A percentile compares a stretch with the other conserved stretches of the same genome.
Evolutionary conservation across 2,888 invertebrate species (phyloP).

Genomic region (Noctua comes): DNA sequence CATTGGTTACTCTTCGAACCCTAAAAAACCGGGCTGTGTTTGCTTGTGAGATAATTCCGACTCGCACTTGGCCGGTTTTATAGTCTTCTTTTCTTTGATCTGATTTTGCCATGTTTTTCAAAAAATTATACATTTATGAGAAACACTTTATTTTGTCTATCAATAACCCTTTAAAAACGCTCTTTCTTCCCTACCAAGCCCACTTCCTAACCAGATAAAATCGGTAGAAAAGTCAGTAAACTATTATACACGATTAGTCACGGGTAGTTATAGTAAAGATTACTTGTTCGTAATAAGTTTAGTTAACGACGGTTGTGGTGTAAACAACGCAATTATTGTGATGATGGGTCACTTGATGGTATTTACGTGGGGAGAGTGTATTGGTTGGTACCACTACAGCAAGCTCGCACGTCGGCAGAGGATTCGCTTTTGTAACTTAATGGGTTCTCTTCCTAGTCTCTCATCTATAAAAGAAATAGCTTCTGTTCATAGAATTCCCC

Average conservation of each 20-base stretch:
- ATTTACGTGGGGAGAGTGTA: neutral
- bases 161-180: conserved; percentile 11
- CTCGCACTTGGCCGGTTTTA: no score
- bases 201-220: neutral
- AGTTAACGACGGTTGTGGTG: conserved; percentile 7
- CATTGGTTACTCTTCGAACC: no score
- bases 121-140: no score
- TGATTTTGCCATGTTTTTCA: no score
- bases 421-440: neutral
- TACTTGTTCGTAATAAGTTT: conserved; percentile 24
- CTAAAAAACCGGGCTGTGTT: neutral
- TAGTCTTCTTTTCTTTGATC: no score
- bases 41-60: neutral
- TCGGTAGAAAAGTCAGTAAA: neutral
- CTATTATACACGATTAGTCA: conserved; percentile 16
- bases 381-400: neutral
- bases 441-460: neutral
- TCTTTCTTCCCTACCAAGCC: neutral
- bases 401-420: neutral
- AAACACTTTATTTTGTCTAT: no score
- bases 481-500: neutral
- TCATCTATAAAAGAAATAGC: neutral
- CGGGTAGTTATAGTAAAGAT: conserved; percentile 29
- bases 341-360: conserved; percentile 17
- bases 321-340: conserved; percentile 46